These are phyloP conservation scores for Hucho hucho DNA, from an alignment of 2,113 vertebrate species.

Conservation along the genomic window DNA sequence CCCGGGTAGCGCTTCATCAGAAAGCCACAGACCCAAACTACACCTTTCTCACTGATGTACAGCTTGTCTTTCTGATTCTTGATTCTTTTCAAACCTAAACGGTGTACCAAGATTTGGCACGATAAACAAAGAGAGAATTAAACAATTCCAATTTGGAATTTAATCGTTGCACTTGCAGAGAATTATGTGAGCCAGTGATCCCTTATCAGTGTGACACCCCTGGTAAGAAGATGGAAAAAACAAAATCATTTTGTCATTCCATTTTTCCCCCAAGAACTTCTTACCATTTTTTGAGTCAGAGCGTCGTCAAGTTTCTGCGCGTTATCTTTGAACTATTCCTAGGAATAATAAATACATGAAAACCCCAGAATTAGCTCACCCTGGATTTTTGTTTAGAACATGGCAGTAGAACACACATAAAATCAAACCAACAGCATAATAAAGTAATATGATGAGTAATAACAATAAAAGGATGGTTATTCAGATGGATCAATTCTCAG, in stretches of 20 bases:
- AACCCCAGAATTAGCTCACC: slow-evolving; percentile 95
- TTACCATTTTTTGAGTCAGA: slow-evolving; percentile 87
- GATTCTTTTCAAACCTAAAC: slow-evolving; percentile 63
- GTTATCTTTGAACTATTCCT: slow-evolving; percentile 99
- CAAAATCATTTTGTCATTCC: slow-evolving; percentile 28
- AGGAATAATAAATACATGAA: slow-evolving; percentile 99
- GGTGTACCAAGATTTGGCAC: slow-evolving; percentile 96
- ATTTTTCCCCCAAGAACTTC: slow-evolving; percentile 74
- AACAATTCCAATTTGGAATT: slow-evolving; percentile 99
- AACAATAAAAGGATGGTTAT: slow-evolving; percentile 69
- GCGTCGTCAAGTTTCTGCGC: slow-evolving; percentile 96
- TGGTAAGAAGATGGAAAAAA: slow-evolving; percentile 83
- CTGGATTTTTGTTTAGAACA: slow-evolving; percentile 94
- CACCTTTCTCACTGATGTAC: slow-evolving; percentile 34
- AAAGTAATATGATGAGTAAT: slow-evolving; percentile 64
- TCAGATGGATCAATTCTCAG: slow-evolving; percentile 76
- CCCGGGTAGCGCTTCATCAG: not conserved
- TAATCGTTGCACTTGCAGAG: slow-evolving; percentile 89
- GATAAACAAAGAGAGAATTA: slow-evolving; percentile 90
- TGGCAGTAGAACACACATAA: slow-evolving; percentile 89
- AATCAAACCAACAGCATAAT: slow-evolving; percentile 64
- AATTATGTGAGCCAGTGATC: slow-evolving; percentile 95
- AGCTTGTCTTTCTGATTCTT: slow-evolving; percentile 38
- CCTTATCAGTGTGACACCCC: slow-evolving; percentile 79
- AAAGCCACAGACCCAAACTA: not conserved